A percentile compares a stretch with the other conserved stretches of the same genome.
Evolutionary conservation across 2,113 vertebrate genomes (phyloP).

Genomic region (Pomatostomus ruficeps): DNA sequence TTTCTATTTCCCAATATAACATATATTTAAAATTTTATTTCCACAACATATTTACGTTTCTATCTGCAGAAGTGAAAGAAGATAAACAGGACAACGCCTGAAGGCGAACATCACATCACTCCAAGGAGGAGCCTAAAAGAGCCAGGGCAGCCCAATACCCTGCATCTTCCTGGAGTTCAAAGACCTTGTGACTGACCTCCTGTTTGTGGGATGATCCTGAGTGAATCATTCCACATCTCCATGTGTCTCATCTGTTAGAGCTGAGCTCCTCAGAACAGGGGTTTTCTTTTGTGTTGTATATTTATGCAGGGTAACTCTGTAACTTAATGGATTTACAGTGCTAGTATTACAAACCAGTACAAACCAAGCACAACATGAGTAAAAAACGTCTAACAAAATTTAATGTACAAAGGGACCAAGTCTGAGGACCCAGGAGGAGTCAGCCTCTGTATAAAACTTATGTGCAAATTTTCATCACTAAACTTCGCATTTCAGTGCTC

Average conservation of each 20-base stretch:
- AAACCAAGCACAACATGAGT: background rate
- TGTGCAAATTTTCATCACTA: background rate
- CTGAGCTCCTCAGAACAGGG: background rate
- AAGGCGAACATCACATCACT: background rate
- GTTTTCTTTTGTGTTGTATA: background rate
- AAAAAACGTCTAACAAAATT: background rate
- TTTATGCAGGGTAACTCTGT: background rate
- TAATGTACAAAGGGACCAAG: accelerated
- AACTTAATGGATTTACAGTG: background rate
- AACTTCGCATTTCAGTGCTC: background rate
- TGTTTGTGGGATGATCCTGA: background rate
- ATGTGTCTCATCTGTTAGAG: background rate
- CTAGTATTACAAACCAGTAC: background rate
- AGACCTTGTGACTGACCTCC: background rate
- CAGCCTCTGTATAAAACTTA: background rate
- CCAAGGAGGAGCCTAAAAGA: background rate
- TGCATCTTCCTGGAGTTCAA: background rate
- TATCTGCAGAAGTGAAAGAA: background rate
- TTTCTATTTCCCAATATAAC: background rate
- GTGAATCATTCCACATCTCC: background rate
- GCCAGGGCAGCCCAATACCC: background rate
- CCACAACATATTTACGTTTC: background rate
- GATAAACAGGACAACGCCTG: background rate
- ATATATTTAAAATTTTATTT: background rate
- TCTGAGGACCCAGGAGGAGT: background rate